Base-by-base conservation (phyloP, 2,888 invertebrate genomes). In the Heteropelma amictum region DNA sequence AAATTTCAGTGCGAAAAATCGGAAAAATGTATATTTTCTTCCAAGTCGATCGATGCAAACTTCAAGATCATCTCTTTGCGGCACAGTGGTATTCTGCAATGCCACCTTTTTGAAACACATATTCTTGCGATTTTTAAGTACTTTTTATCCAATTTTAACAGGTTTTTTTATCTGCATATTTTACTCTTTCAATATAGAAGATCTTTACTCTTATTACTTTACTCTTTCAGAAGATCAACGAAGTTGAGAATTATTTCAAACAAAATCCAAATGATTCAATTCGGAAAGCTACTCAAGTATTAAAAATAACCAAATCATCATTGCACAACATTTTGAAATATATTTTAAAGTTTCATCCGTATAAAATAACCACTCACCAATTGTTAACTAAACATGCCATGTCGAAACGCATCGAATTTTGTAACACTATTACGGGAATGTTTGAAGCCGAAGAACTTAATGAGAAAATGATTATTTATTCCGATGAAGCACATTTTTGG, bases 401-500 rank as follows among this genome's bases (percentile, higher is more conserved):
- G 42, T 1, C 19, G 17, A 17, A 19, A 5, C 42, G 42, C 17
- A 7, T 42, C 2, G 19, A 42, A 42, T 42, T 42, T 42, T 42
- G n/a, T 40, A 40, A 40, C 12, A 40, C 38, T 12, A 40, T 40
- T 1, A 40, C 38, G 14, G 38, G 14, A 12, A 40, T 40, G 38
- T 12, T 40, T 40, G 38, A 12, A 40, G n/a, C 38, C 14, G 38
- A 28, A 28, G 28, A 28, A 28, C 28, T 28, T 28, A 28, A 28
- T 28, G 28, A 28, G 28, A 28, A 28, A 28, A 5, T 28, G 28
- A 42, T 42, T 42, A 17, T 42, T 42, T 42, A 19, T 42, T 42
- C 19, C 7, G 19, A 42, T 12, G 67, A 67, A 23, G 54, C 53
- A 40, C 53, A 64, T 51, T 64, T 64, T 38, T 51, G 26, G 38